Percentiles rank a stretch among this genome's conserved stretches.
Conservation (phyloP, 2,797 vertebrate species). For the Aldrovandia affinis region DNA sequence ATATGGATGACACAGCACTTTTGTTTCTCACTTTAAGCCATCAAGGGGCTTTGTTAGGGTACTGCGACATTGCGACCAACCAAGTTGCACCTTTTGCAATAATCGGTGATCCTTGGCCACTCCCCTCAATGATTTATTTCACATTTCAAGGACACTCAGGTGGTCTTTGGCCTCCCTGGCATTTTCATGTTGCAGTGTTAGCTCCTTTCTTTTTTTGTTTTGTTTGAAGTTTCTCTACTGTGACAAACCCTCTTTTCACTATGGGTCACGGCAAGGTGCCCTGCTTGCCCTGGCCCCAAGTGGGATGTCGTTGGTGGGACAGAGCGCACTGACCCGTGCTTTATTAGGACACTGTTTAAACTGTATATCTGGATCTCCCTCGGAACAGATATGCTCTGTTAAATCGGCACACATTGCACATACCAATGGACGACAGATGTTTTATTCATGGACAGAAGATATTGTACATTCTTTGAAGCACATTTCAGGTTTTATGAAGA, state of each 20-base stretch:
- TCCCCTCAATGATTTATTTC: conserved; percentile 5
- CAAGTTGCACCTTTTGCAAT: not conserved
- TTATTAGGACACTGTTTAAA: conserved; percentile 35
- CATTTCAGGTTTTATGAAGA: conserved; percentile 76
- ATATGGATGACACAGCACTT: not conserved
- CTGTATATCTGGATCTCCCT: conserved; percentile 41
- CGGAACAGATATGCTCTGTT: conserved; percentile 56
- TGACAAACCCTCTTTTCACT: conserved; percentile 10
- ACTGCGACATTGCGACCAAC: not conserved
- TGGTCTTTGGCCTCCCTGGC: not conserved
- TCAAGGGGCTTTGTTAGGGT: not conserved
- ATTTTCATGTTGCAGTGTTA: not conserved
- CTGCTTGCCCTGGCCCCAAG: not conserved
- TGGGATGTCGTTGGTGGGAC: conserved; percentile 34
- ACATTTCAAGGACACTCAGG: not conserved
- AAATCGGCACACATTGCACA: conserved; percentile 65
- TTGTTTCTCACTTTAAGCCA: not conserved
- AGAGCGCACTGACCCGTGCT: conserved; percentile 35
- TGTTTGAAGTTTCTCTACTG: conserved; percentile 22
- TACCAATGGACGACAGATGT: conserved; percentile 73
- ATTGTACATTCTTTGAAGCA: conserved; percentile 68
- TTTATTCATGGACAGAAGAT: conserved; percentile 71
- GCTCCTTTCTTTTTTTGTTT: conserved; percentile 41
- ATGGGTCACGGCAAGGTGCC: not conserved
- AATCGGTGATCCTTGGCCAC: not conserved